Conservation (phyloP, 2,888 invertebrate genomes). For the Melieria omissa region DNA sequence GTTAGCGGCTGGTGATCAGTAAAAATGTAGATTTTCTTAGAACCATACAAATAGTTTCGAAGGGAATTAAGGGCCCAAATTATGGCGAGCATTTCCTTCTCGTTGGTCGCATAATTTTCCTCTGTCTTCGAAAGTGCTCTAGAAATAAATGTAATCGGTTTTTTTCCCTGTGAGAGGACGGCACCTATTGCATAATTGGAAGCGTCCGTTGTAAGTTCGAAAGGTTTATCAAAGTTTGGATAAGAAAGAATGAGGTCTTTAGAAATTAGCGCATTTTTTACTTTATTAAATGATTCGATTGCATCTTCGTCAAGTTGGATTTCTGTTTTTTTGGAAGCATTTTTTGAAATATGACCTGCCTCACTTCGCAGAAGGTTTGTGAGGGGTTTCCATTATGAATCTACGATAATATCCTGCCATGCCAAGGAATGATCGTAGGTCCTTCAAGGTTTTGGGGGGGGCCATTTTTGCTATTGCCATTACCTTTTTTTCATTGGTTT, state of each 20-base stretch:
- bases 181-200: constrained; percentile 39
- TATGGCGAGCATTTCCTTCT: constrained; percentile 40
- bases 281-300: constrained; percentile 29
- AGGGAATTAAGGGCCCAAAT: too few relatives aligned
- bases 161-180: constrained; percentile 36
- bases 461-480: constrained; percentile 24
- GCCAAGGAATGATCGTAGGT: constrained; percentile 35
- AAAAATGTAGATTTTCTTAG: too few relatives aligned
- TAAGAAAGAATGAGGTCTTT: constrained; percentile 36
- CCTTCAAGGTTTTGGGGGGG: constrained; percentile 34
- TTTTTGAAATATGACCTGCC: constrained; percentile 35
- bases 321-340: constrained; percentile 28
- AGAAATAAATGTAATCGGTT: constrained; percentile 29
- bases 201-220: constrained; percentile 42
- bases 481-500: too few relatives aligned
- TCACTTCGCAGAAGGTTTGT: constrained; percentile 20
- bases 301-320: constrained; percentile 23
- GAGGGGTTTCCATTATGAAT: constrained; percentile 9
- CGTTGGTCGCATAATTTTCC: constrained; percentile 29
- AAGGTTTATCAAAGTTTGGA: constrained; percentile 41
- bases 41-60: too few relatives aligned
- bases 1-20: too few relatives aligned
- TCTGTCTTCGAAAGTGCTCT: constrained; percentile 31
- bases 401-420: constrained; percentile 37
- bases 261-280: constrained; percentile 32